Evolutionary conservation across 2,113 vertebrate genomes (phyloP).

Genomic region (Daphoenositta chrysoptera): DNA sequence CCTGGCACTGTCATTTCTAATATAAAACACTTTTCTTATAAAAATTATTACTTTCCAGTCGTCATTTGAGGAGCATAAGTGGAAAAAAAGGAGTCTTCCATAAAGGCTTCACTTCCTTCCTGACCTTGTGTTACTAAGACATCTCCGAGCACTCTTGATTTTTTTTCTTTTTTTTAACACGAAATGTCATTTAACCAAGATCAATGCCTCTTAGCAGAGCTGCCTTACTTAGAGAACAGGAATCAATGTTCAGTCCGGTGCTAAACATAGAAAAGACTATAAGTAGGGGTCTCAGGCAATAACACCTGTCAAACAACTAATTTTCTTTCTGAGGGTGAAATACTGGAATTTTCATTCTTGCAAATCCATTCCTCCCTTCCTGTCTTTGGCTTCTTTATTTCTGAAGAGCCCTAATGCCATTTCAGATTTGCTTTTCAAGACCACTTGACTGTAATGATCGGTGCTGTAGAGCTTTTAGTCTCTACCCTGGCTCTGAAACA

Average conservation of each 20-base stretch:
- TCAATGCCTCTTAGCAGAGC: slow-evolving; percentile 21
- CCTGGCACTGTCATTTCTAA: background rate
- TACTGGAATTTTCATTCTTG: background rate
- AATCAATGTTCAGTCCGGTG: background rate
- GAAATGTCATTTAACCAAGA: background rate
- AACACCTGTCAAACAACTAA: background rate
- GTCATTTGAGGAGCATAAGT: background rate
- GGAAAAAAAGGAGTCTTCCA: background rate
- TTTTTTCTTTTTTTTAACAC: background rate
- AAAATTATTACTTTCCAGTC: background rate
- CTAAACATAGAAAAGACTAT: background rate
- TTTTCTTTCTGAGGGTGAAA: background rate
- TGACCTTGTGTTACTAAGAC: background rate
- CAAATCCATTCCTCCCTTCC: background rate
- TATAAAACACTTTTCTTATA: background rate
- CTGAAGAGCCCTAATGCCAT: background rate
- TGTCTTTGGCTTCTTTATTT: background rate
- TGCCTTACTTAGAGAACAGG: background rate
- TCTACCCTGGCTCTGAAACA: background rate
- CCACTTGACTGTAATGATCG: background rate
- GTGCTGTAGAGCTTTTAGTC: background rate
- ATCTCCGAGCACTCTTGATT: background rate
- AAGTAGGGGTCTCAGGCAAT: background rate
- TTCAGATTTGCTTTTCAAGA: background rate
- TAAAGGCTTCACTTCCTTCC: background rate